Evolutionary conservation across 1,140 invertebrate genomes (phyloP), one percentile per base, ranked within the genome.

Genomic region (Aphelinus atriplicis): DNA sequence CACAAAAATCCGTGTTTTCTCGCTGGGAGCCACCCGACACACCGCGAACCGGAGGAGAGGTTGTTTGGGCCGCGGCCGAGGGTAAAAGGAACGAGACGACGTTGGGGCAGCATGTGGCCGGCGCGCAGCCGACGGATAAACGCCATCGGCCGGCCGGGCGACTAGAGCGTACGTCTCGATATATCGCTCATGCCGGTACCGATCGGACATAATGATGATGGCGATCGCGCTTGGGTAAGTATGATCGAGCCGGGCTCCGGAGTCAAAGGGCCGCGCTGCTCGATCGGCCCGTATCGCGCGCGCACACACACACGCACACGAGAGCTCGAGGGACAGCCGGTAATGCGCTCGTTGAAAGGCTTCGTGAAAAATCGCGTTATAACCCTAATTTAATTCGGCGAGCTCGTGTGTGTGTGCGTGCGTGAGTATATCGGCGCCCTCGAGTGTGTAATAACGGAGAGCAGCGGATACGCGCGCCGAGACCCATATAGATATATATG

Each of bases 331-430:
- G n/a, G n/a, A 46, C 71, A 77, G 53, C 78, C 77, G 76, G 78
- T 79, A 81, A 82, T 80, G 77, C 72, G 80, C 73, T 79, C 77
- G 80, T 82, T 82, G 80, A 78, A 80, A 81, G 82, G 84, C 86
- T 87, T 85, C 85, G 84, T 86, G 85, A 88, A 87, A 87, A 87
- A 88, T 87, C 84, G 84, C 84, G 86, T 88, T 88, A 88, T 87
- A 87, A 87, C 86, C 86, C 86, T 88, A 88, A 87, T 88, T 88
- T 88, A 88, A 87, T 88, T 87, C 87, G 62, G 67, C 42, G 55
- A 69, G 57, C 61, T 47, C 64, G 75, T 43, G 42, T 46, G 55
- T 60, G 77, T 78, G 74, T 78, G 76, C 74, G 78, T 71, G 65
- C 53, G 77, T 81, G 74, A 80, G 77, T 26, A 26, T 26, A 77